phyloP scores from a whole-genome alignment of 2,113 vertebrate species.

The Ginglymostoma cirratum region DNA sequence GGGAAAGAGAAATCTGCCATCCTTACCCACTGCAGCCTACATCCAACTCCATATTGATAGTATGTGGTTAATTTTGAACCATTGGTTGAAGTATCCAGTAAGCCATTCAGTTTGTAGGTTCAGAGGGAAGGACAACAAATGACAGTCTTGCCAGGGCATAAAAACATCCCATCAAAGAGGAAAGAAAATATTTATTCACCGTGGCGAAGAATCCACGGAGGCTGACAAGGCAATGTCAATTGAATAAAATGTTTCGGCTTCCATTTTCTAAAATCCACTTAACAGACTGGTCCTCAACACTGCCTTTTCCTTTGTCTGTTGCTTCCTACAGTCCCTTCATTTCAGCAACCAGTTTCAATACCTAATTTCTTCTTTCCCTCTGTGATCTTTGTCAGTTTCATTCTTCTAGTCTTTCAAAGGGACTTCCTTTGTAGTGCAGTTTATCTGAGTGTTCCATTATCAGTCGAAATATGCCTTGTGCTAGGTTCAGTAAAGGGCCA shows the following conservation, averaged over 20 bases:
- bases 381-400: neutral
- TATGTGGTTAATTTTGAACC: no score
- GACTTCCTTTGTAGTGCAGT: neutral
- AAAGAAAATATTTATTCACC: neutral
- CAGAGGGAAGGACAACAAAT: no score
- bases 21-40: no score
- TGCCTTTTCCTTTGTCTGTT: neutral
- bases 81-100: no score
- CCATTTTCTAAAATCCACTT: neutral
- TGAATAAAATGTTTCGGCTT: neutral
- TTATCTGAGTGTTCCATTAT: neutral
- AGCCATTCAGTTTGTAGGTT: no score
- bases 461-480: no score
- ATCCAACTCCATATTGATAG: no score
- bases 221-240: neutral
- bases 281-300: neutral
- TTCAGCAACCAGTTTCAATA: neutral
- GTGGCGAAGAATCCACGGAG: neutral
- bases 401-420: neutral
- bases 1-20: no score
- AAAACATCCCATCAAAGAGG: no score
- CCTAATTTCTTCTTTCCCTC: neutral
- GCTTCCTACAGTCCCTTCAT: neutral
- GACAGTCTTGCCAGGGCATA: no score
- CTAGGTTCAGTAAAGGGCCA: neutral